Conservation (phyloP, 2,888 invertebrate genomes). For the Cantharis rustica region DNA sequence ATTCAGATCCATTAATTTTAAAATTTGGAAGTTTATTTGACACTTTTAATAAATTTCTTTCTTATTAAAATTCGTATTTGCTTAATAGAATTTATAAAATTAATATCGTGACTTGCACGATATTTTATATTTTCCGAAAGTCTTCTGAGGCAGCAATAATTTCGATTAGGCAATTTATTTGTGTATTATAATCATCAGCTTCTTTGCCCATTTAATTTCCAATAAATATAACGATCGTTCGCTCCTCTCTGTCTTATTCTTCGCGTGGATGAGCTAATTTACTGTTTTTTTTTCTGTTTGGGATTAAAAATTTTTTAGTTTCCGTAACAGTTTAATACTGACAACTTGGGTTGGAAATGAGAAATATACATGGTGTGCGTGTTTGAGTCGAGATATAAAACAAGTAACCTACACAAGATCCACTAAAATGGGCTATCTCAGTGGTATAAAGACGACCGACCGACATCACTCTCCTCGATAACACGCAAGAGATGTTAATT, state of each 20-base stretch:
- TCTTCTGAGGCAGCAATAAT: constrained; percentile 7
- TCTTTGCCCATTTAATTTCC: constrained; percentile 4
- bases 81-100: constrained; percentile 19
- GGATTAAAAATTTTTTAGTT: constrained; percentile 14
- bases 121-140: constrained; percentile 8
- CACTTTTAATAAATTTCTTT: constrained; percentile 19
- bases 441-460: constrained; percentile 49
- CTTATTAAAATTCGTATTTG: constrained; percentile 20
- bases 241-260: neutral
- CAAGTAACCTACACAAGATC: constrained; percentile 50
- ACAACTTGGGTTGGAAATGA: constrained; percentile 5
- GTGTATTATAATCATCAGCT: neutral
- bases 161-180: constrained; percentile 8
- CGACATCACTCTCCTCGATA: constrained; percentile 51
- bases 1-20: constrained; percentile 11
- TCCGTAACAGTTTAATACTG: constrained; percentile 3
- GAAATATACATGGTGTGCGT: constrained; percentile 48
- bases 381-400: constrained; percentile 47
- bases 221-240: neutral
- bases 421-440: constrained; percentile 50
- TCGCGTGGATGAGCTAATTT: neutral
- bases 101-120: constrained; percentile 21
- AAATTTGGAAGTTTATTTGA: constrained; percentile 8
- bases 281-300: neutral
- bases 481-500: constrained; percentile 55